Conservation (phyloP, 1,140 invertebrate species). For the Linepithema humile region DNA sequence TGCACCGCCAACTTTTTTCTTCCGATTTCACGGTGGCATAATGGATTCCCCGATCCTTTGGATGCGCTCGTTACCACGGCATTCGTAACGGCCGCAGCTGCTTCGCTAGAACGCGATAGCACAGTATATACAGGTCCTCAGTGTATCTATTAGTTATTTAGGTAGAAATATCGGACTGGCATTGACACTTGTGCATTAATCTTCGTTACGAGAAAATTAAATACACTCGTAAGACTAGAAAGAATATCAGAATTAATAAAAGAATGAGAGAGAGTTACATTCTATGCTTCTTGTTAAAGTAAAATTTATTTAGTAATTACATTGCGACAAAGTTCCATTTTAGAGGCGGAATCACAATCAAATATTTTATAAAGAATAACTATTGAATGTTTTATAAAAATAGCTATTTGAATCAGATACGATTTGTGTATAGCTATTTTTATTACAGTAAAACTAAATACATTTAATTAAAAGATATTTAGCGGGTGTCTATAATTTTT, state of each 20-base stretch:
- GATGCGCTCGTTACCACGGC: slow-evolving; percentile 83
- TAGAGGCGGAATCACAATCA: neutral
- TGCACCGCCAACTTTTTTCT: slow-evolving; percentile 78
- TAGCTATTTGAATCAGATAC: too few species aligned
- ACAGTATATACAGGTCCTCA: slow-evolving; percentile 28
- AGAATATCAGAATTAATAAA: neutral
- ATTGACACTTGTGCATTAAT: neutral
- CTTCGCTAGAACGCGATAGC: slow-evolving; percentile 57
- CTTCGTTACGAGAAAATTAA: slow-evolving; percentile 5
- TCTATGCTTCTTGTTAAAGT: neutral
- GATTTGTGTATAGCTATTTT: too few species aligned
- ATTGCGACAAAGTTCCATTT: neutral
- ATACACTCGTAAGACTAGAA: neutral
- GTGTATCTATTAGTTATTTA: slow-evolving; percentile 25
- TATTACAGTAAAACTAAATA: neutral
- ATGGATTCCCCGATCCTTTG: slow-evolving; percentile 81
- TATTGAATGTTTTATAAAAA: too few species aligned
- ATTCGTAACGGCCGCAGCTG: slow-evolving; percentile 83
- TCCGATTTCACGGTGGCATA: slow-evolving; percentile 81
- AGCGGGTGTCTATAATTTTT: neutral
- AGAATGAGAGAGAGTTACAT: neutral
- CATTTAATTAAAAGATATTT: neutral
- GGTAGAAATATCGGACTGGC: neutral
- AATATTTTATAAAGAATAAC: neutral
- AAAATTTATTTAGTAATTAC: neutral